Evolutionary conservation across 2,888 invertebrate genomes (phyloP), one percentile per base, ranked within the genome.

Genomic region (Drosophila mimica): DNA sequence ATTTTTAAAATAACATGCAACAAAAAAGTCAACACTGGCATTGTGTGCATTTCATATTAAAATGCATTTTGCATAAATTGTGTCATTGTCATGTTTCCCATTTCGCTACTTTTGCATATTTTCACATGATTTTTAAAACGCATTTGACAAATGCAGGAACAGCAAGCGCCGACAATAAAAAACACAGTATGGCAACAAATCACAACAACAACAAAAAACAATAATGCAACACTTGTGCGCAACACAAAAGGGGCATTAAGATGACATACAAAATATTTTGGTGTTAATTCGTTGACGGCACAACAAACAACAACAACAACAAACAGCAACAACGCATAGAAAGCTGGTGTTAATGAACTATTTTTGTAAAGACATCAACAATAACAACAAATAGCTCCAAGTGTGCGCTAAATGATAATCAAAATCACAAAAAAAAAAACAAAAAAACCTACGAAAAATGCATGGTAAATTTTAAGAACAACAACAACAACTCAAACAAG

Each of bases 291-390:
- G 81, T 75, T 73, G 70, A 63, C 48, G 67, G 70, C 74, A 56
- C 43, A 52, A 60, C 6, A 63, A 65, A 34, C 43, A 28, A 17
- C 73, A 53, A 34, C 54, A 62, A 52, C 36, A 49, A 13, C 58
- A 30, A 56, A 13, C 58, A 30, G 52, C 58, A 64, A 65, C 40
- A 60, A 43, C 56, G 33, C 17, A 71, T 83, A 85, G 89, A 85
- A 88, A 85, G 81, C 83, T 66, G 81, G 83, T 86, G 89, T 81
- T 88, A 85, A 85, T 88, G 89, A 85, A 85, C 87, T 65, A 83
- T 74, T 81, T 81, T 76, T 61, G 38, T 72, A 33, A 38, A 25
- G 54, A 70, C 70, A 69, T 51, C 81, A 75, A 72, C 74, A 70
- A 70, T 64, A 64, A 31, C 77, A 59, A 52, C 73, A 77, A 77